Conservation (phyloP, 2,888 invertebrate species). For the Dexiosoma caninum region DNA sequence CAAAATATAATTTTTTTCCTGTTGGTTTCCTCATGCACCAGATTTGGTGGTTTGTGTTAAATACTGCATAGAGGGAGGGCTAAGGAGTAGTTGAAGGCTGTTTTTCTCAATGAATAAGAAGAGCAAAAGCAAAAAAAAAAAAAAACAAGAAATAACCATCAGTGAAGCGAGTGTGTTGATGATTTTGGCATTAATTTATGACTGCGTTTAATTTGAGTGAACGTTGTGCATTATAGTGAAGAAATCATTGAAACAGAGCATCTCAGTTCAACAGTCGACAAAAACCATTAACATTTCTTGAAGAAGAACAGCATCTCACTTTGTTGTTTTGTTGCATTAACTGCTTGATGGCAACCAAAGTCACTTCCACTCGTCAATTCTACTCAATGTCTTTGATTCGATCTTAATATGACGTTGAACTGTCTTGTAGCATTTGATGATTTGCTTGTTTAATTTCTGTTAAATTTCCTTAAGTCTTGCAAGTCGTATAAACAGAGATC, state of each 20-base stretch:
- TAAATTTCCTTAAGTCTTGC: constrained; percentile 52
- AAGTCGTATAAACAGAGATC: constrained; percentile 39
- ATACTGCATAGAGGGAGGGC: background rate
- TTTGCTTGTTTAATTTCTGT: constrained; percentile 62
- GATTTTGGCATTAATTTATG: constrained; percentile 61
- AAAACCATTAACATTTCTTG: constrained; percentile 26
- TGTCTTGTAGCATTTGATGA: constrained; percentile 63
- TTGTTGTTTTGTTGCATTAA: constrained; percentile 9
- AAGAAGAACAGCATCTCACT: background rate
- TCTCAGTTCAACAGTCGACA: background rate
- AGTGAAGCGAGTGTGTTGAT: constrained; percentile 51
- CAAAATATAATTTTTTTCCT: background rate
- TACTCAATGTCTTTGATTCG: constrained; percentile 60
- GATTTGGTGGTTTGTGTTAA: constrained; percentile 42
- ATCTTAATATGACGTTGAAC: constrained; percentile 64
- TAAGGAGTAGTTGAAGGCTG: background rate
- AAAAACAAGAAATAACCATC: constrained; percentile 14
- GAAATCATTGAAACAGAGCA: background rate
- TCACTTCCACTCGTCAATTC: constrained; percentile 55
- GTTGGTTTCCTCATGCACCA: constrained; percentile 1
- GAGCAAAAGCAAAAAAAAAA: too few species aligned
- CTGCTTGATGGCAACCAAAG: constrained; percentile 16
- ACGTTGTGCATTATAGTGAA: constrained; percentile 11
- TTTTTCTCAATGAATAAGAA: background rate
- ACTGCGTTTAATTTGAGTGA: constrained; percentile 44